Conservation (phyloP, 2,113 vertebrate genomes). For the Cyprinodon variegatus region DNA sequence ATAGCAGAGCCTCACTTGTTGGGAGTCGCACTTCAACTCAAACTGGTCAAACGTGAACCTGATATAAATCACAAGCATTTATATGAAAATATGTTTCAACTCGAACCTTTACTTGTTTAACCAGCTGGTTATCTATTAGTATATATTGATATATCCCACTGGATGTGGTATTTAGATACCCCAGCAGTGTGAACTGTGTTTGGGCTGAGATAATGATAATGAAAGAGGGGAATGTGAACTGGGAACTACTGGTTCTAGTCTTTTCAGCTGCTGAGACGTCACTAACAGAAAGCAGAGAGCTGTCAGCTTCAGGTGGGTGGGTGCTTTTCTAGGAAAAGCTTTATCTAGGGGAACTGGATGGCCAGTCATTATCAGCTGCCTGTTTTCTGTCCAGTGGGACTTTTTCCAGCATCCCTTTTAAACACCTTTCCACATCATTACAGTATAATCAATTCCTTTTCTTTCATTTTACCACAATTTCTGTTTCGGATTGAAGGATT, state of each 20-base stretch:
- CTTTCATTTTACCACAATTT: background rate
- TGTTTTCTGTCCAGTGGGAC: slow-evolving; percentile 8
- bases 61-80: background rate
- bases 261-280: slow-evolving; percentile 7
- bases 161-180: no score
- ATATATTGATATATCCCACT: background rate
- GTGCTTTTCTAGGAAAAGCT: slow-evolving; percentile 25
- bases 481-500: background rate
- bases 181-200: no score
- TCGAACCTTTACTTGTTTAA: background rate
- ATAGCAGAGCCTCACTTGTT: background rate
- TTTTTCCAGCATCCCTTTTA: background rate
- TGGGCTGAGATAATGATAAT: background rate
- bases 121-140: background rate
- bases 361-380: slow-evolving; percentile 12
- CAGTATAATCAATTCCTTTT: background rate
- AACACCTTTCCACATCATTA: background rate
- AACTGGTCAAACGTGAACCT: background rate
- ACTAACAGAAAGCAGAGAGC: slow-evolving; percentile 27
- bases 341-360: slow-evolving; percentile 18
- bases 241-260: background rate
- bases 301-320: slow-evolving; percentile 56
- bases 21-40: background rate
- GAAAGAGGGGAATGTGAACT: background rate
- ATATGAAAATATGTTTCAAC: background rate